A percentile compares a stretch with the other conserved stretches of the same genome.
phyloP scores from a whole-genome alignment of 2,888 invertebrate genomes.

The Patella ulyssiponensis region DNA sequence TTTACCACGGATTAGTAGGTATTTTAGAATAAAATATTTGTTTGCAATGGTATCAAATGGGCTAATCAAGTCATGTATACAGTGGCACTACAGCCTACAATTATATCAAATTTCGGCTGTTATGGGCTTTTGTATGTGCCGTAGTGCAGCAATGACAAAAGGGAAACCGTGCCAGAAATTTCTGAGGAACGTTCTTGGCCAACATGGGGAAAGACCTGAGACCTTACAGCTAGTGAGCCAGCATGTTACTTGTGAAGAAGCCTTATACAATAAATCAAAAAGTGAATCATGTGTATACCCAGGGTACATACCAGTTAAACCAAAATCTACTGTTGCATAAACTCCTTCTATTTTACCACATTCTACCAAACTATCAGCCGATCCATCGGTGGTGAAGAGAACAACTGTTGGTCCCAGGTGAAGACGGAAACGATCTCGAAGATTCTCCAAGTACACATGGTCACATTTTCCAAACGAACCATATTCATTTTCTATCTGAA shows the following conservation, averaged over 20 bases:
- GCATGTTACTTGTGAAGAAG: too few species aligned
- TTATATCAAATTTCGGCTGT: too few species aligned
- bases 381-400: constrained; percentile 88
- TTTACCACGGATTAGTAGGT: too few species aligned
- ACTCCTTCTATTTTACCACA: constrained; percentile 82
- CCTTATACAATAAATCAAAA: background rate
- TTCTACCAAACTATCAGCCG: constrained; percentile 73
- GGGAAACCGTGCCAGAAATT: too few species aligned
- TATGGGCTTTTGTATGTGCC: too few species aligned
- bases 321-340: constrained; percentile 80
- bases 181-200: too few species aligned
- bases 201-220: background rate
- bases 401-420: constrained; percentile 80
- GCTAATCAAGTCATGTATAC: too few species aligned
- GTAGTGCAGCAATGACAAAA: too few species aligned
- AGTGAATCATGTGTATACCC: background rate
- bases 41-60: too few species aligned
- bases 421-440: constrained; percentile 78
- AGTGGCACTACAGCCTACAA: too few species aligned
- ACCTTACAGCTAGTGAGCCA: too few species aligned
- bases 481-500: constrained; percentile 89
- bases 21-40: too few species aligned
- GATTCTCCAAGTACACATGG: constrained; percentile 78
- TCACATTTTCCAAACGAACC: constrained; percentile 86
- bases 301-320: constrained; percentile 69